These are phyloP conservation scores for Mungos mungo DNA, from an alignment of 2,113 vertebrate species.

Conservation along the genomic window DNA sequence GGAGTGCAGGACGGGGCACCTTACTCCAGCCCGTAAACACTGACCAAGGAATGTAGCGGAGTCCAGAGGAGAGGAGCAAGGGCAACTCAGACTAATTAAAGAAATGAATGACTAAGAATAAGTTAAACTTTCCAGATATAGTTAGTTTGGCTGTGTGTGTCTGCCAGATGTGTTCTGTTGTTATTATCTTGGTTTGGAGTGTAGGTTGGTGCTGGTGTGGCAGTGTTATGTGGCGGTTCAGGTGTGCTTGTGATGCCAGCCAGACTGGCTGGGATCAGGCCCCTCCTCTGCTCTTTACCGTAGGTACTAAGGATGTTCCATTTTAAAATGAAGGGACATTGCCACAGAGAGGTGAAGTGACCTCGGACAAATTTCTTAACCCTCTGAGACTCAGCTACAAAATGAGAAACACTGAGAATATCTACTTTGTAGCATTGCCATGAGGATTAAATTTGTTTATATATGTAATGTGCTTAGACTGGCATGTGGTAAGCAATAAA, in stretches of 20 bases:
- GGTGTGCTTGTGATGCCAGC: background rate
- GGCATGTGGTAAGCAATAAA: background rate
- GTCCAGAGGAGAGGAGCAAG: background rate
- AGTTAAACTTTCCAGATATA: conserved; percentile 11
- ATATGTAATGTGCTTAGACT: background rate
- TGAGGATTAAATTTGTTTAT: background rate
- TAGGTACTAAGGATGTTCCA: background rate
- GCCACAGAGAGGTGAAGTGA: background rate
- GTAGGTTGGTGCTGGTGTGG: background rate
- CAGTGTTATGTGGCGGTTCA: background rate
- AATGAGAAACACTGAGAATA: background rate
- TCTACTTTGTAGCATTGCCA: background rate
- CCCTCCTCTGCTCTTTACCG: background rate
- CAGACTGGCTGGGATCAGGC: background rate
- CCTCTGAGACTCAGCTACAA: background rate
- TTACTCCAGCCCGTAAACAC: background rate
- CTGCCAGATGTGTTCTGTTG: background rate
- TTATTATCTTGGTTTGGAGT: background rate
- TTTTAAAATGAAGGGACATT: background rate
- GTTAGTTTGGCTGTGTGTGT: background rate
- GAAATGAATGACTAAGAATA: background rate
- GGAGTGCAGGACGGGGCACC: background rate
- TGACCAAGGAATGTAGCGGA: background rate
- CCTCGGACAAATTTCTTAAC: background rate
- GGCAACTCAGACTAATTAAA: background rate